Evolutionary conservation across 2,797 vertebrate species (phyloP).

Genomic region (Gila robusta): DNA sequence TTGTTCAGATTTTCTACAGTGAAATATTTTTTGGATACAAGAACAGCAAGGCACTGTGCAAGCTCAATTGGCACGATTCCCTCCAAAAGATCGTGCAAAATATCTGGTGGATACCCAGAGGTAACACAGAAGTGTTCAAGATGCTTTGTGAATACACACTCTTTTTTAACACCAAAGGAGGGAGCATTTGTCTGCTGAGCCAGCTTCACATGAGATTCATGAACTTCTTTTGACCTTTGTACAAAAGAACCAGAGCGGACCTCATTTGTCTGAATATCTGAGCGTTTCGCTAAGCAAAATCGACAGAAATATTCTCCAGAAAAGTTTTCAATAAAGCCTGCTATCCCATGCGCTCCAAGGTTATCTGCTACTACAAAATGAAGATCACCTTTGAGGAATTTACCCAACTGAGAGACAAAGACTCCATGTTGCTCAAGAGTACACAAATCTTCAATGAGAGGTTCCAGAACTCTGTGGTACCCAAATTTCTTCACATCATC

Average conservation of each 20-base stretch:
- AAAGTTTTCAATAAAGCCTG: conserved; percentile 48
- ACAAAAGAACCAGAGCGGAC: conserved; percentile 41
- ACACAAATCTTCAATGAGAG: not conserved
- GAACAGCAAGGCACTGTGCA: not conserved
- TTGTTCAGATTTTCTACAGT: too few species aligned
- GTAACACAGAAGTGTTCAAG: conserved; percentile 7
- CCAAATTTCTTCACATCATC: not conserved
- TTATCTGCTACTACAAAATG: conserved; percentile 39
- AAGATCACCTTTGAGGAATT: conserved; percentile 37
- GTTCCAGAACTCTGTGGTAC: not conserved
- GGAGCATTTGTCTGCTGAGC: not conserved
- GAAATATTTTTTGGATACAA: not conserved
- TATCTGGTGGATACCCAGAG: conserved; percentile 16
- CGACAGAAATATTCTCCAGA: conserved; percentile 38
- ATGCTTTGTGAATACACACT: not conserved
- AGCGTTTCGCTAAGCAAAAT: conserved; percentile 34
- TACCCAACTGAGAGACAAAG: conserved; percentile 26
- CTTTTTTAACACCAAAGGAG: too few species aligned
- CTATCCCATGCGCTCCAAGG: conserved; percentile 37
- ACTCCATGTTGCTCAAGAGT: conserved; percentile 28
- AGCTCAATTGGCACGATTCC: not conserved
- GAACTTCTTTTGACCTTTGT: conserved; percentile 29
- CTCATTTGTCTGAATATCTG: conserved; percentile 38
- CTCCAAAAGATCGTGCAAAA: conserved; percentile 1
- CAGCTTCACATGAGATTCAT: conserved; percentile 37